Base-by-base conservation (phyloP, 2,888 invertebrate species). In the Epinotia nisella region DNA sequence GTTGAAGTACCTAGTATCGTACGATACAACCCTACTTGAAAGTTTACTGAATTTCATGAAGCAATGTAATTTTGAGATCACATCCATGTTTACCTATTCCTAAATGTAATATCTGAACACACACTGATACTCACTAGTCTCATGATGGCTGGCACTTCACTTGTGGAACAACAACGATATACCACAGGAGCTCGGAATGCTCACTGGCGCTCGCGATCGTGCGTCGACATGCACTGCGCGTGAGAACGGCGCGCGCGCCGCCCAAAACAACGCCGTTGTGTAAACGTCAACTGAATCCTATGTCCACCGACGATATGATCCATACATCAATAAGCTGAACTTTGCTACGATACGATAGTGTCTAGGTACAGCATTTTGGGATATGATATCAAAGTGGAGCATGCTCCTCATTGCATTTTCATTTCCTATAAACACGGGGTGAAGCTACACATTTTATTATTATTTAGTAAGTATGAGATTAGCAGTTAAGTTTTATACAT, bases 71-170 rank as follows among this genome's bases (percentile, higher is more conserved):
- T 53, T 35, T 55, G n/a, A 39, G 21, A 9, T 15, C 56, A 66
- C 55, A n/a, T 11, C 11, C 55, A 39, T 19, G n/a, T 41, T 21
- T 55, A 64, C 13, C 10, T 29, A 62, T 58, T 17, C 17, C 39
- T n/a, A 24, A 51, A 9, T 53, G 13, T n/a, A 56, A 19, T 56
- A 35, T 65, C n/a, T 55, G 41, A 35, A 39, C 29, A 49, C 49
- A 72, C 89, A 89, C 89, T 78, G 75, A 79, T 89, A 93, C 92
- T 90, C 85, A 92, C 92, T 84, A 83, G 83, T 82, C 88, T 89
- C 91, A 92, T 92, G 79, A 77, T 90, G 81, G 81, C 79, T 4
- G 79, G 80, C 76, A 73, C 73, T 64, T 58, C 51, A 64, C 68
- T 64, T 17, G 21, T 19, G 51, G n/a, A 61, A 53, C 69, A 74